These are phyloP conservation scores for Cantharis flavilabris DNA, from an alignment of 2,888 invertebrate species.

Conservation along the genomic window DNA sequence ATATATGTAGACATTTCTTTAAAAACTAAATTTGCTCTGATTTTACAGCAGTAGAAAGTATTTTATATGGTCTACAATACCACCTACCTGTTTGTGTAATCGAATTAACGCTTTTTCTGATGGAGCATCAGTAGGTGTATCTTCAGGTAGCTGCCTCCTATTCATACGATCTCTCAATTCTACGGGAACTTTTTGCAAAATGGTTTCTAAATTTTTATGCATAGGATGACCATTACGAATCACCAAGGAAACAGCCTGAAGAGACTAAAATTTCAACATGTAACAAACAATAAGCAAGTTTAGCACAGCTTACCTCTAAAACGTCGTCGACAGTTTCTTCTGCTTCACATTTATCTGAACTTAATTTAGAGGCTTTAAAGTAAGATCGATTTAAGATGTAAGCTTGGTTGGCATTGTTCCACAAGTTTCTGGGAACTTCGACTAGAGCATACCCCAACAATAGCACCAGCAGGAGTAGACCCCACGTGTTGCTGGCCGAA, in stretches of 20 bases:
- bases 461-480: slow-evolving; percentile 90
- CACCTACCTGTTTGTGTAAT: slow-evolving; percentile 82
- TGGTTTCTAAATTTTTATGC: slow-evolving; percentile 82
- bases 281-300: background rate
- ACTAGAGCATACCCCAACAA: slow-evolving; percentile 94
- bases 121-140: slow-evolving; percentile 68
- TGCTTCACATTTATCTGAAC: slow-evolving; percentile 94
- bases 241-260: slow-evolving; percentile 79
- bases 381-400: slow-evolving; percentile 85
- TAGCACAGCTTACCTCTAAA: slow-evolving; percentile 70
- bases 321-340: slow-evolving; percentile 96
- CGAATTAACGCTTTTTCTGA: slow-evolving; percentile 85
- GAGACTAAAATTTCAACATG: slow-evolving; percentile 63
- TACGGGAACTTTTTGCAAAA: slow-evolving; percentile 83
- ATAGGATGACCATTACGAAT: slow-evolving; percentile 77
- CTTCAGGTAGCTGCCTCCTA: slow-evolving; percentile 63
- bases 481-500: slow-evolving; percentile 99
- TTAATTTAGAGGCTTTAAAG: slow-evolving; percentile 92
- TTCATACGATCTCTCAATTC: slow-evolving; percentile 77
- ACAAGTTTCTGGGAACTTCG: slow-evolving; percentile 89
- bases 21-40: no score
- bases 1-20: no score
- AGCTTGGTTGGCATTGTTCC: slow-evolving; percentile 87
- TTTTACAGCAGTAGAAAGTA: no score
- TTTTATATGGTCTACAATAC: background rate